Percentiles rank a stretch among this genome's conserved stretches.
These are phyloP conservation scores for Mamestra configurata DNA, from an alignment of 1,140 invertebrate species.

Conservation along the genomic window DNA sequence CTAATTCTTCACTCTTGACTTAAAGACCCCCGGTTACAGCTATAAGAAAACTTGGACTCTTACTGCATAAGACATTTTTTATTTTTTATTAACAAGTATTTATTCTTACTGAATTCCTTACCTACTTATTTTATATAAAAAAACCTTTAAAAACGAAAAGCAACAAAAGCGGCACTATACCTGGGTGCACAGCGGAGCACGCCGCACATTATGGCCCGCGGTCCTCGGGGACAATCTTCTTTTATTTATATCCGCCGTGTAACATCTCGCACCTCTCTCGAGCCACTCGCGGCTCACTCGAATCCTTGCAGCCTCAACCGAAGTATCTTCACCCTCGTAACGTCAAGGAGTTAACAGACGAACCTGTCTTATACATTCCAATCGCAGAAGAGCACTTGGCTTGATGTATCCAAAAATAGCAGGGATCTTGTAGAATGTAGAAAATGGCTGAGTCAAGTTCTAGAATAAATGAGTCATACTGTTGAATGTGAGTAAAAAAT, in stretches of 20 bases:
- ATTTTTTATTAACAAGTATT: too few species aligned
- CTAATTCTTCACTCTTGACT: too few species aligned
- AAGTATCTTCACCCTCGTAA: conserved; percentile 12
- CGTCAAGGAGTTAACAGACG: neutral
- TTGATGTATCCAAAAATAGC: neutral
- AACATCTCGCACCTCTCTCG: conserved; percentile 74
- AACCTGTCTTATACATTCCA: neutral
- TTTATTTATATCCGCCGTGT: conserved; percentile 81
- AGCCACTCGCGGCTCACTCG: conserved; percentile 45
- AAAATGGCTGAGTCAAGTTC: neutral
- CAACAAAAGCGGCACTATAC: neutral
- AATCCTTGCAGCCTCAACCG: conserved; percentile 24
- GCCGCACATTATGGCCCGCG: conserved; percentile 72
- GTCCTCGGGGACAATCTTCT: conserved; percentile 76
- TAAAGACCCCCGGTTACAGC: too few species aligned
- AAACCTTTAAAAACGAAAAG: neutral
- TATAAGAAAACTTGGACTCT: too few species aligned
- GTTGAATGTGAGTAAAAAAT: too few species aligned
- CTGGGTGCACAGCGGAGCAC: conserved; percentile 58
- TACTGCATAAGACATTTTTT: too few species aligned
- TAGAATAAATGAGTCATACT: neutral
- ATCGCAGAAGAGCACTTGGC: neutral
- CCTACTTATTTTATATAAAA: too few species aligned
- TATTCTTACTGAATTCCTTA: too few species aligned
- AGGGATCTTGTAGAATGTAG: neutral